Evolutionary conservation across 2,888 invertebrate species (phyloP), one percentile per base, ranked within the genome.

Genomic region (Leptopilina drosophilae): DNA sequence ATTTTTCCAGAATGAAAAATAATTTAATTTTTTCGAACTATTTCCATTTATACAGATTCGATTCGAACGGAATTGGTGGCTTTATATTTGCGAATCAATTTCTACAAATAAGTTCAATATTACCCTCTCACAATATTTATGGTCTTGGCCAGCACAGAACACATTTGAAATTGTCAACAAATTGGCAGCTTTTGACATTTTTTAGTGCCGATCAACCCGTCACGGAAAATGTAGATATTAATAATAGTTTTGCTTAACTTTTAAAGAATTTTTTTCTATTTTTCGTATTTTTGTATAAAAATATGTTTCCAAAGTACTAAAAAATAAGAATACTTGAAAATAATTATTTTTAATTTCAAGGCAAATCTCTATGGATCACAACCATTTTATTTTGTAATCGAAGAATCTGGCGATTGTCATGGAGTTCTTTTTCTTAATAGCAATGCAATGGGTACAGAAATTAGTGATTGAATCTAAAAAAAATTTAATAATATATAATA

Each of bases 401-500:
- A 97, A 88, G 93, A 94, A 26, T 93, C 93, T 75, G 95, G 95
- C n/a, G 94, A 94, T 42, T 94, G 95, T 81, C 95, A 96, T 89
- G 97, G 97, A 14, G 95, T 97, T 40, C 93, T 97, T 65, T 93
- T 97, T 5, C 93, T 96, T 15, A 97, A 97, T 89, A 96, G 96
- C 87, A 97, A 97, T 90, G 96, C 97, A 65, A 96, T 97, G 95
- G 97, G 96, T 96, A 33, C 33, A 93, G 89, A 91, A 64, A 49
- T 49, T 42, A 77, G 78, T 69, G 1, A 62, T 6, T 9, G 20
- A 62, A 9, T 8, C 7, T 62, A 9, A 15, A 15, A 9, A 7
- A 20, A 62, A n/a, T 15, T 62, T 0, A n/a, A n/a, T 59, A 7
- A 59, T 56, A 5, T 1, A 59, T 49, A 49, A 49, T 49, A 46